phyloP scores from a whole-genome alignment of 23 tunicate species.

The Styela plicata region DNA sequence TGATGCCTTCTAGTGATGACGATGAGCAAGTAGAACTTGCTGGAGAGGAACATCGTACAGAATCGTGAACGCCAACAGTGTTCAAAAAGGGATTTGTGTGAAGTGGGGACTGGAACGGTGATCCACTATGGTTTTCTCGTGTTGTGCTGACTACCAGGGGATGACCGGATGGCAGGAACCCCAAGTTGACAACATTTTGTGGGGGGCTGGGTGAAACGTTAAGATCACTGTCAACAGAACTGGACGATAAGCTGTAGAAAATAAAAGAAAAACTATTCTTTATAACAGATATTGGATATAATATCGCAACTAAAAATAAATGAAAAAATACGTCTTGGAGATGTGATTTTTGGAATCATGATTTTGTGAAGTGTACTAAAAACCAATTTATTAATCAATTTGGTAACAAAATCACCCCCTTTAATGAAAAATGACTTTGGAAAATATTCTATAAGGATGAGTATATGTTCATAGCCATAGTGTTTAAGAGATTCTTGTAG shows the following conservation, averaged over 20 bases:
- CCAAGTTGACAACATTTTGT: constrained; percentile 1
- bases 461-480: no score
- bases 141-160: background rate
- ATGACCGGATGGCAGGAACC: constrained; percentile 11
- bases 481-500: no score
- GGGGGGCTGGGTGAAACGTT: constrained; percentile 77
- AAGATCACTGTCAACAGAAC: constrained; percentile 69
- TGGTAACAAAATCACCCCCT: no score
- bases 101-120: constrained; percentile 32
- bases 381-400: no score
- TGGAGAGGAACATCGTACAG: constrained; percentile 56
- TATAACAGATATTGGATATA: no score
- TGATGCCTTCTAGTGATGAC: constrained; percentile 82
- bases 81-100: constrained; percentile 14
- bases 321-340: no score
- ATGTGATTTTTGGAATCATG: no score
- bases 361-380: no score
- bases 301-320: no score
- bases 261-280: background rate
- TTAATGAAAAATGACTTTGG: no score
- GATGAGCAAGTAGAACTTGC: constrained; percentile 87
- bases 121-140: constrained; percentile 8
- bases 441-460: no score
- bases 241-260: constrained; percentile 69
- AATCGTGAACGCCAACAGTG: constrained; percentile 17